phyloP scores from a whole-genome alignment of 2,888 invertebrate genomes.

The Papilio demoleus region DNA sequence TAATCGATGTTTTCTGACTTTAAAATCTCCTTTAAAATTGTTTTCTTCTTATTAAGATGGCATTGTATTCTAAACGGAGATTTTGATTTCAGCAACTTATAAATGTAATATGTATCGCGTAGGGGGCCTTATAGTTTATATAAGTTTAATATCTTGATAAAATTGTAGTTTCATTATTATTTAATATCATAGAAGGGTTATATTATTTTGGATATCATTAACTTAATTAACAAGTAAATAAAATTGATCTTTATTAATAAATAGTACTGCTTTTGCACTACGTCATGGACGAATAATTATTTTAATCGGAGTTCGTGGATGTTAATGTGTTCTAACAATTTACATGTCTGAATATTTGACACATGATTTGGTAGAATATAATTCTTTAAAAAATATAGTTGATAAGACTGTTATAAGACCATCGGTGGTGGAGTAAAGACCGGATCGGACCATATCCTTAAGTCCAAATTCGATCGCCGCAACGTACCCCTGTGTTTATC shows the following conservation, averaged over 20 bases:
- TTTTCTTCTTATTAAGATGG: too few relatives aligned
- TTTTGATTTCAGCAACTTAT: too few relatives aligned
- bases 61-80: too few relatives aligned
- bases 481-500: too few relatives aligned
- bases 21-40: too few relatives aligned
- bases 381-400: not conserved
- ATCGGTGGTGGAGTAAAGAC: too few relatives aligned
- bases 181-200: not conserved
- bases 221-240: too few relatives aligned
- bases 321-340: not conserved
- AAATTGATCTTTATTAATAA: not conserved
- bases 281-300: not conserved
- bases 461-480: too few relatives aligned
- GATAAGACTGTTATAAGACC: too few relatives aligned
- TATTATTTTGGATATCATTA: not conserved
- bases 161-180: not conserved
- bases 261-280: constrained; percentile 1
- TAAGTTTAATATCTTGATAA: not conserved
- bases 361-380: not conserved
- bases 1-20: too few relatives aligned
- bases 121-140: constrained; percentile 33
- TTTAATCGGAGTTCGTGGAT: not conserved
- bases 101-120: constrained; percentile 4
- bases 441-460: too few relatives aligned
- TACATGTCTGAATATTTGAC: not conserved